Conservation (phyloP, 2,113 vertebrate species). For the Microcebus jonahi region DNA sequence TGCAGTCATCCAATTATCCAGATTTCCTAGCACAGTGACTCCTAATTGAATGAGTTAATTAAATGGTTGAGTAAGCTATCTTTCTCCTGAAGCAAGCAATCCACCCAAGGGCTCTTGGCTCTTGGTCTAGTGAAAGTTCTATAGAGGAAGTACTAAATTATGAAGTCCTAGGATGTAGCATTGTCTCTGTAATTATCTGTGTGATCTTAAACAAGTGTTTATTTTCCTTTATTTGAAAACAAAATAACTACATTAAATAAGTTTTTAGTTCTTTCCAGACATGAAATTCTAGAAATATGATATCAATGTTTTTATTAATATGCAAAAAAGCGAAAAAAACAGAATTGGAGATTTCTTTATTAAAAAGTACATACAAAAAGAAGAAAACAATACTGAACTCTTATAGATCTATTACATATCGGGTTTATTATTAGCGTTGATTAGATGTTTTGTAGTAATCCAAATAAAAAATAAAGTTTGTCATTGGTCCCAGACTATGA, state of each 20-base stretch:
- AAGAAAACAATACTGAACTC: background rate
- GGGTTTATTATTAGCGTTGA: background rate
- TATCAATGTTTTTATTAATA: background rate
- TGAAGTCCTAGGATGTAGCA: background rate
- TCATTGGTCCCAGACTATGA: background rate
- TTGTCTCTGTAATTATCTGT: background rate
- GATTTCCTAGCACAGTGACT: background rate
- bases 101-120: background rate
- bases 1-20: background rate
- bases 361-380: constrained; percentile 11
- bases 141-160: background rate
- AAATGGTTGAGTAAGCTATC: background rate
- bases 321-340: background rate
- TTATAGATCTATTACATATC: background rate
- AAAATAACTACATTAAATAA: background rate
- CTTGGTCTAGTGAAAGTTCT: background rate
- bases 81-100: background rate
- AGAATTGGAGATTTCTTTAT: background rate
- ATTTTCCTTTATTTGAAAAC: constrained; percentile 21
- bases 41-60: background rate
- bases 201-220: background rate
- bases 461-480: background rate
- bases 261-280: background rate
- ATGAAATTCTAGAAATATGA: background rate
- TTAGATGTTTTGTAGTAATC: background rate